phyloP scores from a whole-genome alignment of 1,140 invertebrate species.

The Cotesia glomerata region DNA sequence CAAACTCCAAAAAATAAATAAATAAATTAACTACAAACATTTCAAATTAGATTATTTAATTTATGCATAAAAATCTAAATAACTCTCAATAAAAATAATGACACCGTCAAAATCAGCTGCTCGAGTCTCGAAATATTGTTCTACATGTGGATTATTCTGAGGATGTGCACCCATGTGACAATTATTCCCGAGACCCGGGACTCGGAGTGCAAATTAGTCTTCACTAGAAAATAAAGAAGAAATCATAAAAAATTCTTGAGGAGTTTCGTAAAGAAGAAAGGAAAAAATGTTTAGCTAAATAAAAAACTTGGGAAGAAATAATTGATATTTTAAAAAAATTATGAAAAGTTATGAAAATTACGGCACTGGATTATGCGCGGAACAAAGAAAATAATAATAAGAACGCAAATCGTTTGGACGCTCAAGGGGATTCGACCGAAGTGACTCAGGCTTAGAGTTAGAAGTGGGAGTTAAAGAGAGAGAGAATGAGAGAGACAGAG shows the following conservation, averaged over 20 bases:
- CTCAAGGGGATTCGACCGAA: not conserved
- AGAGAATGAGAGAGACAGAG: not conserved
- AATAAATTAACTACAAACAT: too few species aligned
- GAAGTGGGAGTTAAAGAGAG: not conserved
- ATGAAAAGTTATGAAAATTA: too few species aligned
- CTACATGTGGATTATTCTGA: not conserved
- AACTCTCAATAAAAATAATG: not conserved
- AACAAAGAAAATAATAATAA: not conserved
- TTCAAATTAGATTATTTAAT: too few species aligned
- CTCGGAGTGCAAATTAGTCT: not conserved
- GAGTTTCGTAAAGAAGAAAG: too few species aligned
- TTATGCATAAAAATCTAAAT: too few species aligned
- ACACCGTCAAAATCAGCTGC: slow-evolving; percentile 11
- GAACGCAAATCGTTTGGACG: slow-evolving; percentile 1
- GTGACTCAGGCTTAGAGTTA: not conserved
- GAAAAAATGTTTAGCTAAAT: too few species aligned
- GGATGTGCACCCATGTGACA: not conserved
- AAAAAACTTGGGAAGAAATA: too few species aligned
- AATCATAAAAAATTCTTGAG: too few species aligned
- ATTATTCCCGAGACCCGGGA: not conserved
- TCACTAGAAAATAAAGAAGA: not conserved
- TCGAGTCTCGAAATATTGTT: not conserved
- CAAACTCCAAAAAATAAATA: too few species aligned
- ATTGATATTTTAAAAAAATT: too few species aligned
- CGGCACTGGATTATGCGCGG: too few species aligned